Conservation (phyloP, 2,888 invertebrate genomes). For the Salticus scenicus region DNA sequence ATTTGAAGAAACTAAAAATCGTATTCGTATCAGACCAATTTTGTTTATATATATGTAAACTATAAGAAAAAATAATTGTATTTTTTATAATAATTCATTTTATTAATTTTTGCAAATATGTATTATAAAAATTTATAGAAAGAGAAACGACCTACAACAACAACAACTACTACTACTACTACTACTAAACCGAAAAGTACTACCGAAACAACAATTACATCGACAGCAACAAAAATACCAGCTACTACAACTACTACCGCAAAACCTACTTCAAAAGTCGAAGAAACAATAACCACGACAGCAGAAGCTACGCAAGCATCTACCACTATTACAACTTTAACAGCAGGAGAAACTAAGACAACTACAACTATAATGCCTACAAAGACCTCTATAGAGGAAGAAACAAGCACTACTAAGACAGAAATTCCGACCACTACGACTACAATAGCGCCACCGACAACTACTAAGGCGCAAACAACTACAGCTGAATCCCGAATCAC, state of each 20-base stretch:
- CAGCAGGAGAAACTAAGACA: background rate
- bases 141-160: conserved; percentile 1
- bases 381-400: too few species aligned
- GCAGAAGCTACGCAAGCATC: background rate
- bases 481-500: background rate
- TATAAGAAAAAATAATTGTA: too few species aligned
- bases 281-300: background rate
- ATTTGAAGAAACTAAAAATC: too few species aligned
- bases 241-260: background rate
- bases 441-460: background rate
- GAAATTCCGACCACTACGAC: background rate
- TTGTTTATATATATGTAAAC: too few species aligned
- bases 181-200: background rate
- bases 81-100: too few species aligned
- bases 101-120: too few species aligned
- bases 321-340: background rate
- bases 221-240: background rate
- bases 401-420: too few species aligned
- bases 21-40: too few species aligned
- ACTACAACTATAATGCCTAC: too few species aligned
- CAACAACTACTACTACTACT: background rate
- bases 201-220: background rate
- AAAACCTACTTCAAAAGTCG: background rate
- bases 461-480: background rate
- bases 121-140: too few species aligned